Evolutionary conservation across 2,113 vertebrate genomes (phyloP).

Genomic region (Orthonyx spaldingii): DNA sequence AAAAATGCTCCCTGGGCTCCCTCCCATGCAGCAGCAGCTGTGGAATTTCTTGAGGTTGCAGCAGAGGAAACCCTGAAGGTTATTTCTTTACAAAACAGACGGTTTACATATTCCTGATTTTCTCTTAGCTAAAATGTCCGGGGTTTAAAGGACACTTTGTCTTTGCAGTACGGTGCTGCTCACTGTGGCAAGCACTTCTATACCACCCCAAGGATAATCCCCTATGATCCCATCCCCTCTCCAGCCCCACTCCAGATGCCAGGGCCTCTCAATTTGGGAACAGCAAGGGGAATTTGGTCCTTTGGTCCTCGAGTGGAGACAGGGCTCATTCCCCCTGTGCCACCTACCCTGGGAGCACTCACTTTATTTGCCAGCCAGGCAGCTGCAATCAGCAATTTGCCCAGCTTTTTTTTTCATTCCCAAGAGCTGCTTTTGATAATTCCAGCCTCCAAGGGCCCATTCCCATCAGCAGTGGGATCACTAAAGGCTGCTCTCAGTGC

Average conservation of each 20-base stretch:
- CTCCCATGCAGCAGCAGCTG: slow-evolving; percentile 34
- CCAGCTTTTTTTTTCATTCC: background rate
- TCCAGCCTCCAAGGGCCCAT: background rate
- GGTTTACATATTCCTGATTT: background rate
- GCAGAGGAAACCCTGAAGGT: slow-evolving; percentile 32
- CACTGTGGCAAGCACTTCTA: background rate
- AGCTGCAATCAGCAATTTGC: background rate
- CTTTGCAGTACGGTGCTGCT: accelerated
- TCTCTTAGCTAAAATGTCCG: accelerated
- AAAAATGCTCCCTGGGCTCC: background rate
- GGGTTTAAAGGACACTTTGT: background rate
- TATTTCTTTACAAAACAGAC: background rate
- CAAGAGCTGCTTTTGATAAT: background rate
- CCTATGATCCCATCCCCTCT: background rate
- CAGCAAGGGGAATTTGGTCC: background rate
- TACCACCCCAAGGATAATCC: background rate
- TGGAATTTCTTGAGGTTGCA: slow-evolving; percentile 40
- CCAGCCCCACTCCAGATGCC: background rate
- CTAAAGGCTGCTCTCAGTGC: background rate
- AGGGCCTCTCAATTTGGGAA: accelerated
- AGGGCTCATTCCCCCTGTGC: background rate
- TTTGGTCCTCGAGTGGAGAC: accelerated
- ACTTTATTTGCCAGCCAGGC: background rate
- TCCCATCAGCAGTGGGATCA: background rate
- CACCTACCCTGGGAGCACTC: background rate